A percentile compares a stretch with the other conserved stretches of the same genome.
These are phyloP conservation scores for Aphelinus certus DNA, from an alignment of 1,140 invertebrate species.

Conservation along the genomic window DNA sequence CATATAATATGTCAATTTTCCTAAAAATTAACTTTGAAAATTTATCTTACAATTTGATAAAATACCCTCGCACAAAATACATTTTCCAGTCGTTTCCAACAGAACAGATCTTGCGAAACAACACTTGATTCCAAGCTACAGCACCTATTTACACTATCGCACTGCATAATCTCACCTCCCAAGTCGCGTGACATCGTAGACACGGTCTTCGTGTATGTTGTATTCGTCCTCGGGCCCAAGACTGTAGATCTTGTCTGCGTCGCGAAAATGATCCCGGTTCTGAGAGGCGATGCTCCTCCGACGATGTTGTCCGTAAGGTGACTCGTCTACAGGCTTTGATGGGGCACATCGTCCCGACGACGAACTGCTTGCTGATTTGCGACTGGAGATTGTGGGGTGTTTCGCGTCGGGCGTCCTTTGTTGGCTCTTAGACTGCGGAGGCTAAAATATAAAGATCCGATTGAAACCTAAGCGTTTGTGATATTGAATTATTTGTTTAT, in stretches of 20 bases:
- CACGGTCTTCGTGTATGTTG: background rate
- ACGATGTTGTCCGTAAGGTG: background rate
- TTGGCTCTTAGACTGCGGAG: background rate
- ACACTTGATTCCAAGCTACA: no score
- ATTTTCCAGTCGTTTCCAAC: no score
- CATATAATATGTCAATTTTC: no score
- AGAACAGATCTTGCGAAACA: no score
- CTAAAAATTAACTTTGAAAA: no score
- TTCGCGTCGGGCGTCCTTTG: background rate
- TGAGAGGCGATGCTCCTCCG: conserved; percentile 6
- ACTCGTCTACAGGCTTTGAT: background rate
- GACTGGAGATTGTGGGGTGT: background rate
- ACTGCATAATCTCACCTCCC: conserved; percentile 2
- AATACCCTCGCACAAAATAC: no score
- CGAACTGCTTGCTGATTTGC: background rate
- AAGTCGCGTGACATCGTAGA: conserved; percentile 10
- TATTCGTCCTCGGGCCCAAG: conserved; percentile 49
- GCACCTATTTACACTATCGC: no score
- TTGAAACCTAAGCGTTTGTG: no score
- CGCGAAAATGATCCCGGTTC: conserved; percentile 51
- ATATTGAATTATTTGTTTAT: no score
- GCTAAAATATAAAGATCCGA: background rate
- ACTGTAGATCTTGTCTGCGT: conserved; percentile 60
- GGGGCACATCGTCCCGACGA: conserved; percentile 22
- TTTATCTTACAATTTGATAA: no score